A percentile compares a stretch with the other conserved stretches of the same genome.
Evolutionary conservation across 92 coral and sea anemone species (phyloP).

Genomic region (Phenganax stokvisi): DNA sequence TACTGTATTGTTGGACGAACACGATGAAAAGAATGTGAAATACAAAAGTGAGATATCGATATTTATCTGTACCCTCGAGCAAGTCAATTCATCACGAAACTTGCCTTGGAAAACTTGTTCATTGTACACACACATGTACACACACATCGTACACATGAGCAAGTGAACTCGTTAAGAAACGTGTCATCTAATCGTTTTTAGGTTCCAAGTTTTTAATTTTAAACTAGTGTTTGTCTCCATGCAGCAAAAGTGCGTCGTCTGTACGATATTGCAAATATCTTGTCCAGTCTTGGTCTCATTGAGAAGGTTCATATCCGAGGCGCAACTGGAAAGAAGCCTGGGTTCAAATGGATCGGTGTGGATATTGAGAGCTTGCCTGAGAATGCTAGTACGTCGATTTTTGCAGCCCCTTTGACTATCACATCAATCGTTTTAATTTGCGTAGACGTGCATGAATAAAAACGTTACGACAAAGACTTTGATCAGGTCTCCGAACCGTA

Average conservation of each 20-base stretch:
- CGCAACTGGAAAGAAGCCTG: conserved; percentile 89
- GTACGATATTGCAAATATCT: conserved; percentile 95
- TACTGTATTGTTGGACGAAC: conserved; percentile 78
- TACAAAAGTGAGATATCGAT: conserved; percentile 69
- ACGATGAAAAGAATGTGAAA: conserved; percentile 86
- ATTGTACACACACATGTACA: too few species aligned
- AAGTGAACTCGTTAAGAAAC: too few species aligned
- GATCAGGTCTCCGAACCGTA: too few species aligned
- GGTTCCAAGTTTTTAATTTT: too few species aligned
- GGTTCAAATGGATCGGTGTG: conserved; percentile 94
- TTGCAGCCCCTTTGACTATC: background rate
- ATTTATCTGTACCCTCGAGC: too few species aligned
- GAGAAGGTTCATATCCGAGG: conserved; percentile 95
- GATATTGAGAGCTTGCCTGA: conserved; percentile 72
- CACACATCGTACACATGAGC: too few species aligned
- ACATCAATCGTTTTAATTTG: background rate
- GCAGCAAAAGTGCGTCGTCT: conserved; percentile 92
- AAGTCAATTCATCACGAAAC: too few species aligned
- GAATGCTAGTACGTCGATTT: conserved; percentile 12
- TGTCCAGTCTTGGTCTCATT: conserved; percentile 85
- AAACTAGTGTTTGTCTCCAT: background rate
- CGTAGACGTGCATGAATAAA: too few species aligned
- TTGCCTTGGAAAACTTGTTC: too few species aligned
- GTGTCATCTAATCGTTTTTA: too few species aligned
- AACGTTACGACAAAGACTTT: too few species aligned